Conservation (phyloP, 2,113 vertebrate genomes). For the Erythrolamprus reginae region DNA sequence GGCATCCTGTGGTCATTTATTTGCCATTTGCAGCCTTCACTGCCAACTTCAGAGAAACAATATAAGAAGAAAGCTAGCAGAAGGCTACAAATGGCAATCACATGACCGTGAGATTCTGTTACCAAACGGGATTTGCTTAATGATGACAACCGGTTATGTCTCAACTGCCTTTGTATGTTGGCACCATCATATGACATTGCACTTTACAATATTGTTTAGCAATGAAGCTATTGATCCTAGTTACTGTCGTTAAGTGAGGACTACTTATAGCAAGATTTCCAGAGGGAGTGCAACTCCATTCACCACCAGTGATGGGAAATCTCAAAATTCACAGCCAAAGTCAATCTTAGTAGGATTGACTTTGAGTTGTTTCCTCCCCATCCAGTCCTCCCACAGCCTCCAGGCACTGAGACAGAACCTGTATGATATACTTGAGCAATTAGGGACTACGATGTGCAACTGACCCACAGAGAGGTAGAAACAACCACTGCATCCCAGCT, state of each 20-base stretch:
- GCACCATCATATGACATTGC: background rate
- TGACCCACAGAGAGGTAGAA: background rate
- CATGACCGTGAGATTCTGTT: background rate
- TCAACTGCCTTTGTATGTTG: background rate
- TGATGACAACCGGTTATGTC: background rate
- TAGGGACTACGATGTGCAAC: background rate
- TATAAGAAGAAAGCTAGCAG: background rate
- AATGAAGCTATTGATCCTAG: background rate
- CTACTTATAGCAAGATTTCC: background rate
- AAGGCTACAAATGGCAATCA: no score
- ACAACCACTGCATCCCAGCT: background rate
- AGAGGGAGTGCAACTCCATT: background rate
- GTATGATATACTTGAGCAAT: background rate
- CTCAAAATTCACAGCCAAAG: background rate
- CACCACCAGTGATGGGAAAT: background rate
- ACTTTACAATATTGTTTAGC: background rate
- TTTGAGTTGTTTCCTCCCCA: background rate
- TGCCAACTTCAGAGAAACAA: background rate
- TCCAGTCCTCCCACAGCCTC: background rate
- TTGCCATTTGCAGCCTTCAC: background rate
- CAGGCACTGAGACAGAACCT: background rate
- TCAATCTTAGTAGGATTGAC: background rate
- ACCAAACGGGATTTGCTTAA: background rate
- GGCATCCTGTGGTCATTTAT: background rate
- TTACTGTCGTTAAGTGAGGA: background rate